Evolutionary conservation across 92 coral and sea anemone genomes (phyloP).

Genomic region (Desmophyllum pertusum): DNA sequence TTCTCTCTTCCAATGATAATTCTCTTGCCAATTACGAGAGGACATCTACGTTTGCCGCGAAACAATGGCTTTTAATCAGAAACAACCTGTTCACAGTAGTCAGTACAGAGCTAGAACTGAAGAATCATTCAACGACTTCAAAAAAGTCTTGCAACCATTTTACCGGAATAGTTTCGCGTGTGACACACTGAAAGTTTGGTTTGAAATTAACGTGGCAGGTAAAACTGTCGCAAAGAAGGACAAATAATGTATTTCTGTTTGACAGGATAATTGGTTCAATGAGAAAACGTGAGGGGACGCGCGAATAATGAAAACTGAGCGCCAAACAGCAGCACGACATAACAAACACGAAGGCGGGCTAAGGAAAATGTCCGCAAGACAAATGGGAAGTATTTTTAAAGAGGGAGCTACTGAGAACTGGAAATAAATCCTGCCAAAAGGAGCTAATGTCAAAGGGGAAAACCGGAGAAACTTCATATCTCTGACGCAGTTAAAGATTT

Average conservation of each 20-base stretch:
- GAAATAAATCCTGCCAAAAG: background rate
- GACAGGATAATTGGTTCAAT: conserved; percentile 11
- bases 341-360: background rate
- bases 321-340: conserved; percentile 13
- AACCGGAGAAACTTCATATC: background rate
- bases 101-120: background rate
- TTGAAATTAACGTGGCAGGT: background rate
- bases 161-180: background rate
- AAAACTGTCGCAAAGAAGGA: background rate
- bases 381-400: background rate
- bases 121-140: background rate
- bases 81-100: conserved; percentile 1
- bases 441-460: background rate
- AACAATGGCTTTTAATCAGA: conserved; percentile 33
- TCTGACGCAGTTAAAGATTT: background rate
- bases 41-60: conserved; percentile 3
- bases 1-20: conserved; percentile 56
- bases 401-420: background rate
- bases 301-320: background rate
- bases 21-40: conserved; percentile 42
- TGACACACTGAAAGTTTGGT: background rate
- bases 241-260: background rate
- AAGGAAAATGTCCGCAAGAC: too few relatives aligned
- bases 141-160: background rate
- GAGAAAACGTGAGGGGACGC: background rate